A percentile compares a stretch with the other conserved stretches of the same genome.
Conservation (phyloP, 2,888 invertebrate genomes). For the Flabesymbios commensalis region DNA sequence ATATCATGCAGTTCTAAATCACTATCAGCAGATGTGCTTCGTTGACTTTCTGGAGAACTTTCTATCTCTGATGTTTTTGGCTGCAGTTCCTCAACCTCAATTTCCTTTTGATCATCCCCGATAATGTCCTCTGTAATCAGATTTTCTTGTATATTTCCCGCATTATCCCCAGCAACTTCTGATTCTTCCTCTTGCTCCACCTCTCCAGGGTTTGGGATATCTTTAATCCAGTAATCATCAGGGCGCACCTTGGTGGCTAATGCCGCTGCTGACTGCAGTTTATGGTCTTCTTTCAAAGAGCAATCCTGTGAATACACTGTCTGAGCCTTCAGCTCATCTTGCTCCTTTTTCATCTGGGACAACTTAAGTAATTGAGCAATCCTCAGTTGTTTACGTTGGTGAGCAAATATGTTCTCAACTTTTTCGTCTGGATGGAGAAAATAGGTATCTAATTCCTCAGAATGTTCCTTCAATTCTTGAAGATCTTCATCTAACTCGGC, state of each 20-base stretch:
- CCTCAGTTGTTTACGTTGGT: conserved; percentile 17
- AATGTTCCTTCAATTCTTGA: not conserved
- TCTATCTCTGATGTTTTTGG: not conserved
- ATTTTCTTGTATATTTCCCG: not conserved
- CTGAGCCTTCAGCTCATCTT: not conserved
- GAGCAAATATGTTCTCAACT: conserved; percentile 19
- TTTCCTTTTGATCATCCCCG: not conserved
- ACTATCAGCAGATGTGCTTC: not conserved
- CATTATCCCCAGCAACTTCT: not conserved
- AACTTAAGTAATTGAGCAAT: conserved; percentile 43
- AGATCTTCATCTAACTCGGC: conserved; percentile 1
- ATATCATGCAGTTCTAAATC: conserved; percentile 12
- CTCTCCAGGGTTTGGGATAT: not conserved
- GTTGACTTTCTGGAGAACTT: not conserved
- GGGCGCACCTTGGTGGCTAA: conserved; percentile 18
- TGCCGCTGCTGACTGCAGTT: not conserved
- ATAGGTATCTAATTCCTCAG: conserved; percentile 7
- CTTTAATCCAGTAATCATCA: conserved; percentile 33
- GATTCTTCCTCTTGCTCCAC: not conserved
- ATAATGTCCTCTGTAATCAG: not conserved
- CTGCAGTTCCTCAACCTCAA: not conserved
- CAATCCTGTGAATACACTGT: not conserved
- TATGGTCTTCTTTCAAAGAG: not conserved
- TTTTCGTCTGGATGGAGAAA: conserved; percentile 27
- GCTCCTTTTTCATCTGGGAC: not conserved